phyloP scores from a whole-genome alignment of 2,113 vertebrate species.

The Dasyprocta punctata region DNA sequence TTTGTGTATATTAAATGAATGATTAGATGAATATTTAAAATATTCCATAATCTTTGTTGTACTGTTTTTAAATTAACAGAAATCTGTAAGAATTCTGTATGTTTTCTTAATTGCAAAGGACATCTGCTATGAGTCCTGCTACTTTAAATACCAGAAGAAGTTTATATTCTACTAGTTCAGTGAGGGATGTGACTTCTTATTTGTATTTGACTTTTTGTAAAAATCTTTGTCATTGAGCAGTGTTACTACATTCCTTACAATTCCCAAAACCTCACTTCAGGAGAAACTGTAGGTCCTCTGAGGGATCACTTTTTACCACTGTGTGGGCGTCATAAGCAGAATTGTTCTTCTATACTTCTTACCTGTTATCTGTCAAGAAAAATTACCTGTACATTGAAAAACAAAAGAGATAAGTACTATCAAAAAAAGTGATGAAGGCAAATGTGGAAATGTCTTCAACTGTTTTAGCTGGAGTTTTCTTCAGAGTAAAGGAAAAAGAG shows the following conservation, averaged over 20 bases:
- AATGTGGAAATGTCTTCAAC: background rate
- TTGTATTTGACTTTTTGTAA: background rate
- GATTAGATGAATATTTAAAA: conserved; percentile 33
- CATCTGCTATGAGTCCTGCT: background rate
- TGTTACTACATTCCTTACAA: background rate
- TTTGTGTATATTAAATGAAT: background rate
- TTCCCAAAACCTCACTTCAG: background rate
- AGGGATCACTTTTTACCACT: background rate
- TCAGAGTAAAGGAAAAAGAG: background rate
- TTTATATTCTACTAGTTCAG: background rate
- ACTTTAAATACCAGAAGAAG: background rate
- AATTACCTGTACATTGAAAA: background rate
- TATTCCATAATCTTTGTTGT: background rate
- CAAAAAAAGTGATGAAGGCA: background rate
- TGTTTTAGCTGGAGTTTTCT: background rate
- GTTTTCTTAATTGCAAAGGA: background rate
- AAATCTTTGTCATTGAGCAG: background rate
- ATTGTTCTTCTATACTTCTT: background rate
- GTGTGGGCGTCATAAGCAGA: background rate
- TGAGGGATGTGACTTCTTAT: background rate
- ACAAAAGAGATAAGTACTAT: background rate
- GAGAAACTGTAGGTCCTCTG: background rate
- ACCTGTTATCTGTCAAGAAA: background rate
- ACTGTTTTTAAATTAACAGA: background rate
- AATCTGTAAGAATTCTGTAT: background rate